A percentile compares a stretch with the other conserved stretches of the same genome.
Evolutionary conservation across 2,888 invertebrate genomes (phyloP).

Genomic region (Eustalomyia histrio): DNA sequence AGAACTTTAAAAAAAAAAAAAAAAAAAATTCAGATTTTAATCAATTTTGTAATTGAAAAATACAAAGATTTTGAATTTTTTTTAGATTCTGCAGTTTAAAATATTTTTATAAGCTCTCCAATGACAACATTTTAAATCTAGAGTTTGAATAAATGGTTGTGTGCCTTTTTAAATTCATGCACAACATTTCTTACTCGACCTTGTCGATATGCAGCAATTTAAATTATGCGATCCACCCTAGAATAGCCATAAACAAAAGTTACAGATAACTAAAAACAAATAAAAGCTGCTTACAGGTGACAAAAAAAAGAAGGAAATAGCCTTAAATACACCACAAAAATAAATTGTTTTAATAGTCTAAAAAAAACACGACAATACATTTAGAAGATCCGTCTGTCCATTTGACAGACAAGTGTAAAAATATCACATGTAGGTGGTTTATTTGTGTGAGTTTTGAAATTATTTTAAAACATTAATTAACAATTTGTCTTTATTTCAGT

Average conservation of each 20-base stretch:
- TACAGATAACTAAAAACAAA: not conserved
- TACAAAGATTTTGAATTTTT: no score
- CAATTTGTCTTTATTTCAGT: not conserved
- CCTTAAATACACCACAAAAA: not conserved
- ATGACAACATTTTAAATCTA: no score
- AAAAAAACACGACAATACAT: not conserved
- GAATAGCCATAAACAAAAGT: not conserved
- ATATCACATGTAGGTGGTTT: slow-evolving; percentile 9
- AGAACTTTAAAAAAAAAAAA: no score
- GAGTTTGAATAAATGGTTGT: no score
- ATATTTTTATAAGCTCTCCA: no score
- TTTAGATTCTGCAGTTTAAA: no score
- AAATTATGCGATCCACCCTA: no score
- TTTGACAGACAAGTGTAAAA: slow-evolving; percentile 4
- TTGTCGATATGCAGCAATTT: no score
- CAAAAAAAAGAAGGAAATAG: slow-evolving; percentile 11
- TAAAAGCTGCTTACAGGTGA: slow-evolving; percentile 21
- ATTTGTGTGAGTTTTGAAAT: not conserved
- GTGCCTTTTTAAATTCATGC: no score
- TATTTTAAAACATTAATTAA: not conserved
- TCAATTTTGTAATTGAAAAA: no score
- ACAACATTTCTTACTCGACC: no score
- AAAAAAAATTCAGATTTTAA: no score
- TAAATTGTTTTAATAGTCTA: not conserved
- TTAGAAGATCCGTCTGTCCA: not conserved